Conservation (phyloP, 2,797 vertebrate genomes). For the Cynodonichthys magdalenae region DNA sequence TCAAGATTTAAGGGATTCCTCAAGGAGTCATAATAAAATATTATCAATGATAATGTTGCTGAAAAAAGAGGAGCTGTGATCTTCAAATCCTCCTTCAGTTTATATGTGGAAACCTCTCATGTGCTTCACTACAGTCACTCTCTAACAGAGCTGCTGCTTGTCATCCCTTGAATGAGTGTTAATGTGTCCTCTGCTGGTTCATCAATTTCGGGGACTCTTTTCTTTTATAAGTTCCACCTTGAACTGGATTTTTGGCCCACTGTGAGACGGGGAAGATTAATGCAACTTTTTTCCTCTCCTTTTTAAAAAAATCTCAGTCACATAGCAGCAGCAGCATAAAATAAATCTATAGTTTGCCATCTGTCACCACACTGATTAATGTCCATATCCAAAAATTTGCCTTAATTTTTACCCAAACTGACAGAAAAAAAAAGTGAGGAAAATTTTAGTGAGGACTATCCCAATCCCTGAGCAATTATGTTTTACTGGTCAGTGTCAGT, state of each 20-base stretch:
- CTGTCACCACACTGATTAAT: conserved; percentile 63
- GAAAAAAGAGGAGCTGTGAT: neutral
- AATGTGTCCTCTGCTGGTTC: conserved; percentile 42
- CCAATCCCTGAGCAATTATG: conserved; percentile 5
- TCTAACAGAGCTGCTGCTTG: conserved; percentile 12
- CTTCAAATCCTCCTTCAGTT: neutral
- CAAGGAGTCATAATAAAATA: neutral
- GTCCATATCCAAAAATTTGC: conserved; percentile 53
- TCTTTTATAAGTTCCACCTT: conserved; percentile 73
- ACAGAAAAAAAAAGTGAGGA: conserved; percentile 30
- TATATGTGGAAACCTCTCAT: neutral
- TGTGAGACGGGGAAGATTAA: conserved; percentile 71
- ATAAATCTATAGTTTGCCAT: conserved; percentile 70
- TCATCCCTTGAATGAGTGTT: conserved; percentile 41
- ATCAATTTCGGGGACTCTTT: conserved; percentile 55
- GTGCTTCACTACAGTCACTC: neutral
- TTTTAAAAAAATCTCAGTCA: conserved; percentile 64
- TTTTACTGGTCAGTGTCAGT: conserved; percentile 13
- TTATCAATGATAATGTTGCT: too few relatives aligned
- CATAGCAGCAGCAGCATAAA: conserved; percentile 60
- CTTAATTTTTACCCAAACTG: conserved; percentile 69
- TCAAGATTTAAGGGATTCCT: neutral
- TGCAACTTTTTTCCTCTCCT: conserved; percentile 54
- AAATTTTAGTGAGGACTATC: conserved; percentile 7
- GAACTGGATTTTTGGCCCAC: conserved; percentile 71